phyloP scores from a whole-genome alignment of 2,797 vertebrate species.

The Falco novaeseelandiae region DNA sequence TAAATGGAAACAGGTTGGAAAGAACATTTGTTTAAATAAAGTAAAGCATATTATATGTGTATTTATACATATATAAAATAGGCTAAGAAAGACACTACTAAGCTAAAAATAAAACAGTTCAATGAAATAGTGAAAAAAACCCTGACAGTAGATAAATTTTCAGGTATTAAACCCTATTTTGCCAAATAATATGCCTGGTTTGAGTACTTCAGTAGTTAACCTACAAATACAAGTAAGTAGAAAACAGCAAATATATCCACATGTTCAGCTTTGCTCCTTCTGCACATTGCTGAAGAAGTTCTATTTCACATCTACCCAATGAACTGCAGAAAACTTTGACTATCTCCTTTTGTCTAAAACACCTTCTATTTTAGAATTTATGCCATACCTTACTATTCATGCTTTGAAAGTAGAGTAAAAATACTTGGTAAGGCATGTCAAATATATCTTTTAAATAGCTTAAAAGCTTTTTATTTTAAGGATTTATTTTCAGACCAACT shows the following conservation, averaged over 20 bases:
- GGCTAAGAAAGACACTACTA: neutral
- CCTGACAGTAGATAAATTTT: neutral
- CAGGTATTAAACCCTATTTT: neutral
- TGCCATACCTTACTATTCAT: neutral
- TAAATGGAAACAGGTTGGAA: neutral
- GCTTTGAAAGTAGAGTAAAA: neutral
- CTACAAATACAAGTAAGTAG: neutral
- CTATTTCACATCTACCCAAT: neutral
- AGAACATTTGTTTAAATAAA: neutral
- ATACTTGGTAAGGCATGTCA: neutral
- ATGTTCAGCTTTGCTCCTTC: neutral
- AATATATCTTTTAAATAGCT: neutral
- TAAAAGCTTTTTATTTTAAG: neutral
- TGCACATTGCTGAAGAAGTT: neutral
- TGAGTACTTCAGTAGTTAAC: neutral
- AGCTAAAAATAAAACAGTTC: neutral
- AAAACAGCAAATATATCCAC: neutral
- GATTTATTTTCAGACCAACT: neutral
- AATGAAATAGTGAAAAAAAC: neutral
- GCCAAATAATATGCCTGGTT: neutral
- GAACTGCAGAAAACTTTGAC: neutral
- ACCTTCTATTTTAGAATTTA: neutral
- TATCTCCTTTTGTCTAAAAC: neutral
- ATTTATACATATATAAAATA: neutral
- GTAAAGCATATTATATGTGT: neutral